Conservation (phyloP, 2,888 invertebrate species). For the Synergus gifuensis region DNA sequence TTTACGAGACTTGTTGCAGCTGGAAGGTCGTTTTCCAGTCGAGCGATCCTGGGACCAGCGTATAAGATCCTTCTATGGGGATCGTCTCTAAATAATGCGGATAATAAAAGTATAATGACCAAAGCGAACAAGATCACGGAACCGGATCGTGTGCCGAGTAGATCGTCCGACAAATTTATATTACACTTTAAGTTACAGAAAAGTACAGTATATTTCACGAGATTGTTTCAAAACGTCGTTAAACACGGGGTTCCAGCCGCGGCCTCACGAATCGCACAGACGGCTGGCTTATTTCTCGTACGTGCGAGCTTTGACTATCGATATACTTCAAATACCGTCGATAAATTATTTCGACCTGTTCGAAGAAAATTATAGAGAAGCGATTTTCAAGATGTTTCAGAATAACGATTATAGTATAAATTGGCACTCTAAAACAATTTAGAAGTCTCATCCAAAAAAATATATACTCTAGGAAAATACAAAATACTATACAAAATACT, state of each 20-base stretch:
- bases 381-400: background rate
- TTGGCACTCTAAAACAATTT: background rate
- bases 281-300: conserved; percentile 37
- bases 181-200: conserved; percentile 61
- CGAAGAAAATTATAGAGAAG: conserved; percentile 28
- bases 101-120: conserved; percentile 75
- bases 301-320: conserved; percentile 32
- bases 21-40: conserved; percentile 69
- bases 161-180: conserved; percentile 67
- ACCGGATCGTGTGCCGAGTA: conserved; percentile 56
- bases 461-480: background rate
- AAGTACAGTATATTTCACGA: conserved; percentile 68
- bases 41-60: conserved; percentile 67
- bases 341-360: conserved; percentile 37
- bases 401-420: conserved; percentile 8
- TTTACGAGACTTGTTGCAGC: conserved; percentile 21
- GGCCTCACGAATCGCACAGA: conserved; percentile 65
- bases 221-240: conserved; percentile 69
- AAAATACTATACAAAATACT: too few relatives aligned
- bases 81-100: conserved; percentile 72
- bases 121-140: conserved; percentile 62
- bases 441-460: background rate
- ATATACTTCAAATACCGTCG: conserved; percentile 28
- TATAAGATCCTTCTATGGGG: conserved; percentile 61
- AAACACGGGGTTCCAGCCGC: conserved; percentile 71